phyloP scores from a whole-genome alignment of 2,888 invertebrate genomes.

The Andrena hattorfiana region DNA sequence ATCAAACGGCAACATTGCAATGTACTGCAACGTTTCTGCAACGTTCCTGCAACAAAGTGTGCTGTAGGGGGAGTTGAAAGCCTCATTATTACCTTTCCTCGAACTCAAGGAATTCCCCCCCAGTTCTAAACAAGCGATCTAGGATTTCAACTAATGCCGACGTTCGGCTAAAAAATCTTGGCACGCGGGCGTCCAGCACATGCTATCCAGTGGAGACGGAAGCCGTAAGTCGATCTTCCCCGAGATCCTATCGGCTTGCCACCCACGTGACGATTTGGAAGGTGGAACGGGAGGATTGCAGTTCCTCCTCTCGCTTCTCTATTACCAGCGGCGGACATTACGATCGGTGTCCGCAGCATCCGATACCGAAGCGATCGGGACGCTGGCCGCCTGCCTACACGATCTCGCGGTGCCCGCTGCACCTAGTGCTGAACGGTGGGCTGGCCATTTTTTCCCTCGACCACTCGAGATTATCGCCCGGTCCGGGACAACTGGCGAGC shows the following conservation, averaged over 20 bases:
- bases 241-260: slow-evolving; percentile 69
- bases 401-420: slow-evolving; percentile 40
- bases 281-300: slow-evolving; percentile 56
- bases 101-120: background rate
- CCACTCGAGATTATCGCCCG: slow-evolving; percentile 67
- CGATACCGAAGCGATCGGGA: slow-evolving; percentile 64
- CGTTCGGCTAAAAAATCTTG: background rate
- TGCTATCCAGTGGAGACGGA: slow-evolving; percentile 59
- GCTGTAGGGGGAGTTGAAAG: no score
- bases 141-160: slow-evolving; percentile 35
- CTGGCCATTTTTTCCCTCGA: slow-evolving; percentile 58
- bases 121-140: slow-evolving; percentile 22
- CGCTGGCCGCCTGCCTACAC: slow-evolving; percentile 64
- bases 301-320: slow-evolving; percentile 48
- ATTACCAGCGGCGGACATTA: slow-evolving; percentile 66
- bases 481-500: slow-evolving; percentile 48
- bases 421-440: slow-evolving; percentile 64
- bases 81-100: no score
- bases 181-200: slow-evolving; percentile 37
- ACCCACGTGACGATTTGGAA: slow-evolving; percentile 63
- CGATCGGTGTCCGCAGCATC: slow-evolving; percentile 67
- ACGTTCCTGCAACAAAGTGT: no score
- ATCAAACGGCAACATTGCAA: no score
- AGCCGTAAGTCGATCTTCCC: slow-evolving; percentile 71
- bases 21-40: no score